Percentiles rank a stretch among this genome's conserved stretches.
Evolutionary conservation across 2,797 vertebrate species (phyloP).

Genomic region (Parotocinclus haroldoi): DNA sequence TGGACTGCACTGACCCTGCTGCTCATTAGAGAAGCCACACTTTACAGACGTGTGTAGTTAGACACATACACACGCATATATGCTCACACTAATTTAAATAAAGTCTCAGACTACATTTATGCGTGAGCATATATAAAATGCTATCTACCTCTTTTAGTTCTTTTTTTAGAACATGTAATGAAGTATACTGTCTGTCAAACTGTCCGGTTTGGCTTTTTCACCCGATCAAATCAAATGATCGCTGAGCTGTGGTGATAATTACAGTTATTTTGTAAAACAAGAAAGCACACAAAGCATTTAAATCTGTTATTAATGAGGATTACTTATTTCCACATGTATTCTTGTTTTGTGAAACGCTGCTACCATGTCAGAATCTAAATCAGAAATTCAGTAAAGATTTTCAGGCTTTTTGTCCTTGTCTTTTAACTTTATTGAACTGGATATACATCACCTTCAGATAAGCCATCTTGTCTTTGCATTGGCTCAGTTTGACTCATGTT

Average conservation of each 20-base stretch:
- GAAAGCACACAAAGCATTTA: slow-evolving; percentile 11
- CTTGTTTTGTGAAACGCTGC: background rate
- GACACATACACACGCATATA: slow-evolving; percentile 12
- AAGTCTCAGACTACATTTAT: slow-evolving; percentile 10
- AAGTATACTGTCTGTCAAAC: slow-evolving; percentile 32
- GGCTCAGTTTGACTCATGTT: slow-evolving; percentile 8
- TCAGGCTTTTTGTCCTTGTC: too few relatives aligned
- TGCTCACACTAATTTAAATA: slow-evolving; percentile 18
- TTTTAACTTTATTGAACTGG: too few relatives aligned
- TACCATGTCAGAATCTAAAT: background rate
- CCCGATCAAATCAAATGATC: slow-evolving; percentile 13
- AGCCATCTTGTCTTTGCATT: background rate
- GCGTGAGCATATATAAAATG: background rate
- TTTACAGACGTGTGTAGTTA: slow-evolving; percentile 23
- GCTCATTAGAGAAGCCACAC: slow-evolving; percentile 57
- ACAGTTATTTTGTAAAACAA: slow-evolving; percentile 1
- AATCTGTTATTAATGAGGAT: background rate
- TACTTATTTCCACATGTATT: background rate
- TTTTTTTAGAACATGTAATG: slow-evolving; percentile 28
- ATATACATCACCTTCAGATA: too few relatives aligned
- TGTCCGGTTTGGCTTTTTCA: slow-evolving; percentile 11
- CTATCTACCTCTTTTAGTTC: slow-evolving; percentile 26
- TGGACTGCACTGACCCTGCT: slow-evolving; percentile 49
- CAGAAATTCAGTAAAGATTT: background rate
- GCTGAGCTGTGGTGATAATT: slow-evolving; percentile 21